These are phyloP conservation scores for Mesorhabditis spiculigera DNA, from an alignment of 2,888 invertebrate species.

Conservation along the genomic window DNA sequence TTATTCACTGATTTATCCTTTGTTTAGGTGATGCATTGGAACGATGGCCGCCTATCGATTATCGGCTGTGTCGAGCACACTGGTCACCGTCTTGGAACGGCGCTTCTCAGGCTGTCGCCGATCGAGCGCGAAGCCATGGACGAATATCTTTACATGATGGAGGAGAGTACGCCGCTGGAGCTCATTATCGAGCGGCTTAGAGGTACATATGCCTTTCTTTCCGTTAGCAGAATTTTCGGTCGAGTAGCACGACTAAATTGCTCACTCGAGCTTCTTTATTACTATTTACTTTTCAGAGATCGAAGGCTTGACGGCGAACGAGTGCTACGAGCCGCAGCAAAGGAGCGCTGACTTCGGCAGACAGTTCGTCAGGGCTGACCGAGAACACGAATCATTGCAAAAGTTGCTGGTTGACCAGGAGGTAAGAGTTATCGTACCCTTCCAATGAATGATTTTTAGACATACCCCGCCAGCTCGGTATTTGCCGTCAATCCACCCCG, in stretches of 20 bases:
- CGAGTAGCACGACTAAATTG: not conserved
- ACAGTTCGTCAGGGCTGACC: conserved; percentile 10
- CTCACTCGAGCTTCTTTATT: not conserved
- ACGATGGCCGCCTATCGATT: conserved; percentile 23
- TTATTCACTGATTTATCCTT: not conserved
- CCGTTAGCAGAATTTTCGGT: not conserved
- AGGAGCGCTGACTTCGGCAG: conserved; percentile 8
- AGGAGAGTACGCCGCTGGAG: conserved; percentile 18
- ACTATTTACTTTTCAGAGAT: conserved; percentile 11
- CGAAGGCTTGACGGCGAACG: conserved; percentile 14
- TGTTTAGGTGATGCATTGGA: conserved; percentile 22
- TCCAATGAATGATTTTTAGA: not conserved
- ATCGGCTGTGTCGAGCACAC: conserved; percentile 40
- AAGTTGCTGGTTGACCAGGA: conserved; percentile 6
- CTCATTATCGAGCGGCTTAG: conserved; percentile 18
- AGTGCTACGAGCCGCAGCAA: conserved; percentile 15
- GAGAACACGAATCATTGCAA: conserved; percentile 15
- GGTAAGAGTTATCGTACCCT: not conserved
- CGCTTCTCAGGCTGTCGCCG: conserved; percentile 16
- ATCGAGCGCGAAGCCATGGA: conserved; percentile 13
- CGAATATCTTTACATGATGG: conserved; percentile 19
- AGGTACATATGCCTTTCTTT: conserved; percentile 7
- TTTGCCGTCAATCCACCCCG: conserved; percentile 13
- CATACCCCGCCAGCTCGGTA: conserved; percentile 6
- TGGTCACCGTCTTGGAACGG: conserved; percentile 40